These are phyloP conservation scores for Girardinus metallicus DNA, from an alignment of 2,797 vertebrate genomes.

Conservation along the genomic window DNA sequence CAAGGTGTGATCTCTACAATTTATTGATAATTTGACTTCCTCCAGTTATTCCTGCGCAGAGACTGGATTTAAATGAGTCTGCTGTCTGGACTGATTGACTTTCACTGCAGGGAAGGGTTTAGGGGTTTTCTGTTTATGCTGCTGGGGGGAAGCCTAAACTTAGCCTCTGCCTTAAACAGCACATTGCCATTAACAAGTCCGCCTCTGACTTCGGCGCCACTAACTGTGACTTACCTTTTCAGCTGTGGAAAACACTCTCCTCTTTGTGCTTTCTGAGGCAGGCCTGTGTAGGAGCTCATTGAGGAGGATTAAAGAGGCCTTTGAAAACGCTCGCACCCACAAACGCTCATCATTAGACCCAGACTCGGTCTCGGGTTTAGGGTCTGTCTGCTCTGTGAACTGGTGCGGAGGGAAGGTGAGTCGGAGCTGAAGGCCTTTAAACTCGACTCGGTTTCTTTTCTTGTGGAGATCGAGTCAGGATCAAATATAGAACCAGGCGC, in stretches of 20 bases:
- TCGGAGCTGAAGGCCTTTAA: constrained; percentile 30
- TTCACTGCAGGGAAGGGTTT: constrained; percentile 7
- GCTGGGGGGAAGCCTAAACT: constrained; percentile 13
- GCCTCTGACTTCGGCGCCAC: constrained; percentile 56
- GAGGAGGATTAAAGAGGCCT: constrained; percentile 48
- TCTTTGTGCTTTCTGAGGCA: constrained; percentile 60
- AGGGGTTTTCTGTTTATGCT: background rate
- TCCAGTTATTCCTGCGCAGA: background rate
- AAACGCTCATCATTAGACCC: background rate
- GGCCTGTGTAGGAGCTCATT: constrained; percentile 58
- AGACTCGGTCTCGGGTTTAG: background rate
- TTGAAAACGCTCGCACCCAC: constrained; percentile 32
- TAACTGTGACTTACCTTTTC: constrained; percentile 46
- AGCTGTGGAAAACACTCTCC: constrained; percentile 64
- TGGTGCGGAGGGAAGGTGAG: constrained; percentile 18
- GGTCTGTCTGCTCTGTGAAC: background rate
- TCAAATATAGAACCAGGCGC: background rate
- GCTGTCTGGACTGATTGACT: background rate
- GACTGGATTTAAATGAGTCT: background rate
- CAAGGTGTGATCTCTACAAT: background rate
- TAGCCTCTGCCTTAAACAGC: constrained; percentile 40
- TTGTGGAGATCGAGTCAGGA: constrained; percentile 6
- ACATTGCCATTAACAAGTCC: constrained; percentile 35
- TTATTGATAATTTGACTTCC: background rate
- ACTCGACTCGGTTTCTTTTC: background rate